Conservation (phyloP, 2,113 vertebrate genomes). For the Lophochroa leadbeateri region DNA sequence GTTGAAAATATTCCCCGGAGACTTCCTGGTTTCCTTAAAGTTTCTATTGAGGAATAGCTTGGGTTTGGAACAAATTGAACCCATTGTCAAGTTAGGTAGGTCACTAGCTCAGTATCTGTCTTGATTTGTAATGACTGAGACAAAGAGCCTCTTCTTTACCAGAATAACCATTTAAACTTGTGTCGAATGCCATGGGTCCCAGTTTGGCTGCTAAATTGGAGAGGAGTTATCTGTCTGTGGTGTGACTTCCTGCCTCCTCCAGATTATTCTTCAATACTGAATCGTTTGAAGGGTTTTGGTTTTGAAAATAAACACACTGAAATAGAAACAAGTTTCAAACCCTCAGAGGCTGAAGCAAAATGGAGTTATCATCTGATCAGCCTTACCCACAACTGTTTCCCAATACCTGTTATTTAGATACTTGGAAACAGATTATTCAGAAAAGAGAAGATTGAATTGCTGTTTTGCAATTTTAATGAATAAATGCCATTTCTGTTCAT, state of each 20-base stretch:
- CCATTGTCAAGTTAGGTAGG: accelerated
- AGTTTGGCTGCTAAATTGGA: neutral
- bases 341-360: neutral
- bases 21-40: neutral
- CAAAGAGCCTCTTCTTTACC: neutral
- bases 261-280: neutral
- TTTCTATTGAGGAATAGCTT: neutral
- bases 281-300: neutral
- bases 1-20: neutral
- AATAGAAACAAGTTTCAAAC: neutral
- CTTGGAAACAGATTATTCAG: neutral
- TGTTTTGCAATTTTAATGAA: slow-evolving; percentile 59
- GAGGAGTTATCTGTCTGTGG: accelerated
- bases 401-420: neutral
- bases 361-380: neutral
- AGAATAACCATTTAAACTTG: neutral
- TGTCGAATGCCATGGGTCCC: accelerated
- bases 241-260: neutral
- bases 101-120: neutral
- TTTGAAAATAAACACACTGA: neutral
- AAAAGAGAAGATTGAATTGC: slow-evolving; percentile 31
- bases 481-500: slow-evolving; percentile 42
- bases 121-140: neutral
- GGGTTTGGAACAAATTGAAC: neutral
- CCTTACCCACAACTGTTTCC: neutral